Conservation (phyloP, 2,888 invertebrate genomes). For the Lymantria dispar region DNA sequence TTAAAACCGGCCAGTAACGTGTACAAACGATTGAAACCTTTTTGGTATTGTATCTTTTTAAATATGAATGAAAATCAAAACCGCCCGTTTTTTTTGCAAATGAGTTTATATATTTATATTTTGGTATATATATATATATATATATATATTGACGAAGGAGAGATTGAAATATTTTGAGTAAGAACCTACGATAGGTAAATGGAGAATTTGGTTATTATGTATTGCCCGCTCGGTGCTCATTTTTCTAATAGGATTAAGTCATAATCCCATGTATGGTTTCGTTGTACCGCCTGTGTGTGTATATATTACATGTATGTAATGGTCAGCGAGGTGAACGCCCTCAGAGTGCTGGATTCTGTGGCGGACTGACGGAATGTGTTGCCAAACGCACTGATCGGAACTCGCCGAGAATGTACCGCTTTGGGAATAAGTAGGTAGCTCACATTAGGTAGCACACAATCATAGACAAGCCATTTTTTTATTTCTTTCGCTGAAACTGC, state of each 20-base stretch:
- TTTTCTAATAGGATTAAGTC: not conserved
- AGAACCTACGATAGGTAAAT: no score
- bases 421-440: slow-evolving; percentile 51
- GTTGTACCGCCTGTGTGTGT: slow-evolving; percentile 27
- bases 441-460: slow-evolving; percentile 19
- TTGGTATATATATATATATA: no score
- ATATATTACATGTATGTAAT: slow-evolving; percentile 27
- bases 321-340: slow-evolving; percentile 65
- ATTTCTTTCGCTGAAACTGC: slow-evolving; percentile 13
- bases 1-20: no score
- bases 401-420: slow-evolving; percentile 58
- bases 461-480: slow-evolving; percentile 19
- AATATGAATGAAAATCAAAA: no score
- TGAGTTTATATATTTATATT: no score
- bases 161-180: no score
- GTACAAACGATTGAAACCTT: no score
- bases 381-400: slow-evolving; percentile 77
- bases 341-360: slow-evolving; percentile 57
- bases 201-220: no score
- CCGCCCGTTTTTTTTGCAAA: no score
- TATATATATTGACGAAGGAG: no score
- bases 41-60: no score
- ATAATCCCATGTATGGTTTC: slow-evolving; percentile 9
- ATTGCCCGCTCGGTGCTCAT: no score
- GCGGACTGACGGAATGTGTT: slow-evolving; percentile 70